These are phyloP conservation scores for Trichacis sp. DNA, from an alignment of 2,888 invertebrate genomes.

Conservation along the genomic window DNA sequence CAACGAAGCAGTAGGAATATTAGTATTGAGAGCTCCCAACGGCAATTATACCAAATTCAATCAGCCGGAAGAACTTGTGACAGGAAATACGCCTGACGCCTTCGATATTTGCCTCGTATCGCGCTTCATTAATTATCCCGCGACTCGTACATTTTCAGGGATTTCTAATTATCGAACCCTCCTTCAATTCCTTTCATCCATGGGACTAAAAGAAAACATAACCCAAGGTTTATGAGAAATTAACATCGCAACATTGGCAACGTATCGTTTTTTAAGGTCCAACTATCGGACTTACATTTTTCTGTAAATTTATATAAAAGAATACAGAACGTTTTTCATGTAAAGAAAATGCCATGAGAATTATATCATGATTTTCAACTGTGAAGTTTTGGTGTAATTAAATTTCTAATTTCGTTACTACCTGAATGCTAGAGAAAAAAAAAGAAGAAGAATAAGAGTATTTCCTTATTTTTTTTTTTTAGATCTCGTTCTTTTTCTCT, in stretches of 20 bases:
- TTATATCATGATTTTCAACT: too few relatives aligned
- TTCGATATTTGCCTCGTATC: conserved; percentile 63
- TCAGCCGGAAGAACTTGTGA: conserved; percentile 57
- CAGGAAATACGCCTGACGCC: conserved; percentile 56
- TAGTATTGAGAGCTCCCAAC: conserved; percentile 55
- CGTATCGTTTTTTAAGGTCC: too few relatives aligned
- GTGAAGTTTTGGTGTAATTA: too few relatives aligned
- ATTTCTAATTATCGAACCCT: conserved; percentile 46
- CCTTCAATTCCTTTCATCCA: neutral
- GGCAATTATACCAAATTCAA: conserved; percentile 59
- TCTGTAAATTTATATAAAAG: too few relatives aligned
- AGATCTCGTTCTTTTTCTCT: too few relatives aligned
- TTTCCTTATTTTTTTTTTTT: too few relatives aligned
- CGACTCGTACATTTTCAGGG: conserved; percentile 43
- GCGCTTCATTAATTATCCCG: conserved; percentile 63
- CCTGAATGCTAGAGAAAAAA: too few relatives aligned
- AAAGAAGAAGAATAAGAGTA: too few relatives aligned
- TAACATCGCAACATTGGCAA: neutral
- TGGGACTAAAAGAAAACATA: conserved; percentile 2
- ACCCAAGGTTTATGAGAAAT: neutral
- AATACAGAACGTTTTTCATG: too few relatives aligned
- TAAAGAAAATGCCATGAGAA: too few relatives aligned
- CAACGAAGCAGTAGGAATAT: conserved; percentile 52
- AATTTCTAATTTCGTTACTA: too few relatives aligned
- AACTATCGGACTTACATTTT: too few relatives aligned